Evolutionary conservation across 1,140 invertebrate genomes (phyloP).

Genomic region (Drosophila lowei): DNA sequence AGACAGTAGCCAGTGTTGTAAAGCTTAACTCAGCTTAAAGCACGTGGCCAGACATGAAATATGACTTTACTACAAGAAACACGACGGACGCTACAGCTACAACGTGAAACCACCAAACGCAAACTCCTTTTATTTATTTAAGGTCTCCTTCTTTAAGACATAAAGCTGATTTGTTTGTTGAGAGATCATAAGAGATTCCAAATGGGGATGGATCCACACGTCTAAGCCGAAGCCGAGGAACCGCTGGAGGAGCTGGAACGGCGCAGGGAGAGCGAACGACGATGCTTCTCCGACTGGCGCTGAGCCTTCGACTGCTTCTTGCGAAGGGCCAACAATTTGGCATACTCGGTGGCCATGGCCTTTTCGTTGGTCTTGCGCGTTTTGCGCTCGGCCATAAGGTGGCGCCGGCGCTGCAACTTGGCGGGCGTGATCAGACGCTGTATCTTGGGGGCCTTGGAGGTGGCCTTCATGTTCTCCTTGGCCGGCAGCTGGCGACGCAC

Average conservation of each 20-base stretch:
- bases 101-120: no score
- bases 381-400: conserved; percentile 88
- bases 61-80: no score
- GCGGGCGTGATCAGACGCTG: conserved; percentile 97
- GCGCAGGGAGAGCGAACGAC: conserved; percentile 89
- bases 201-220: background rate
- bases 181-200: no score
- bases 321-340: conserved; percentile 95
- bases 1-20: no score
- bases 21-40: no score
- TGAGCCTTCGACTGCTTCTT: conserved; percentile 97
- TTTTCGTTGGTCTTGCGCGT: conserved; percentile 86
- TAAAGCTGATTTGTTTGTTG: no score
- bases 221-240: conserved; percentile 4
- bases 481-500: conserved; percentile 93
- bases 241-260: conserved; percentile 86
- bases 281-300: conserved; percentile 88
- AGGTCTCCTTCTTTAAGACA: no score
- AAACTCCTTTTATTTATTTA: no score
- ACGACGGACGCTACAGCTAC: no score
- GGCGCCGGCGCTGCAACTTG: conserved; percentile 87
- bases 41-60: no score
- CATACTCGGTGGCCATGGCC: conserved; percentile 93
- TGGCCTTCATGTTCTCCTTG: conserved; percentile 84
- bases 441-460: conserved; percentile 93